Evolutionary conservation across 2,797 vertebrate species (phyloP).

Genomic region (Sparus aurata): DNA sequence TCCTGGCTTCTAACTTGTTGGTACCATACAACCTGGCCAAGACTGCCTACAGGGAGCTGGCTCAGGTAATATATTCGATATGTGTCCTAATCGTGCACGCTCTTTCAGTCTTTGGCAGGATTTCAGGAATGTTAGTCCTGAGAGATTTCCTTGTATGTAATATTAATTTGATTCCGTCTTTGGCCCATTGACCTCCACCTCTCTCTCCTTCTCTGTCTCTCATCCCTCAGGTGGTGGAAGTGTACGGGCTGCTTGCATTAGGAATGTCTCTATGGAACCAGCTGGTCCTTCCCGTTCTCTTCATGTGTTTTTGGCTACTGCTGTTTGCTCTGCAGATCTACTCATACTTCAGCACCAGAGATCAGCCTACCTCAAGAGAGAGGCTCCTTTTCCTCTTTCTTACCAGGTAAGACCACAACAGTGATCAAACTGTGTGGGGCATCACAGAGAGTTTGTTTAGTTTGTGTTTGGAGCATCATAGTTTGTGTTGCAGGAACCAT

Average conservation of each 20-base stretch:
- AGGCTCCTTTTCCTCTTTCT: conserved; percentile 98
- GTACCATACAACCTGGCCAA: conserved; percentile 98
- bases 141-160: conserved; percentile 14
- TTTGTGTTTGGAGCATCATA: background rate
- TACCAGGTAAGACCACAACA: conserved; percentile 89
- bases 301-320: conserved; percentile 99
- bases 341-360: conserved; percentile 97
- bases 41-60: conserved; percentile 96
- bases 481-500: background rate
- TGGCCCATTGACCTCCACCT: background rate
- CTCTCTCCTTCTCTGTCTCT: background rate
- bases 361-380: conserved; percentile 97
- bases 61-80: conserved; percentile 88
- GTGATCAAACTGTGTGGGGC: background rate
- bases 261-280: conserved; percentile 99
- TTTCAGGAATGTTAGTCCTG: conserved; percentile 1
- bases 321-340: conserved; percentile 98
- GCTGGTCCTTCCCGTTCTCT: conserved; percentile 97
- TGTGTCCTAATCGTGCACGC: background rate
- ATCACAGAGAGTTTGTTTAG: background rate
- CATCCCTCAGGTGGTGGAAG: conserved; percentile 92
- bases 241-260: conserved; percentile 95
- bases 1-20: conserved; percentile 95
- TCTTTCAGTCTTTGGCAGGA: conserved; percentile 5
- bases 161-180: conserved; percentile 12